Conservation (phyloP, 2,888 invertebrate species). For the Choreutis nemorana region DNA sequence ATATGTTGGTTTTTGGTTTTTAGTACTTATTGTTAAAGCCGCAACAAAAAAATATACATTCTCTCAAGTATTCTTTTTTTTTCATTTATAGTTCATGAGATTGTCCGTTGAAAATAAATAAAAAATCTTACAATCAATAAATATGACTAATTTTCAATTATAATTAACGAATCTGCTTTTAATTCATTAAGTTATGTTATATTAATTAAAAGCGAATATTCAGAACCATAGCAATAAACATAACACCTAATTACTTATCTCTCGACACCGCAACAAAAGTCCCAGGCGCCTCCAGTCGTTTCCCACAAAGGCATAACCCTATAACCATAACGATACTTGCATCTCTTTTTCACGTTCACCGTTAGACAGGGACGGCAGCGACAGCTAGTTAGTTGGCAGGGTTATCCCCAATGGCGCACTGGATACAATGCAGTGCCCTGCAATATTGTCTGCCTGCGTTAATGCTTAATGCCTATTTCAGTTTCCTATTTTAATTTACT, state of each 20-base stretch:
- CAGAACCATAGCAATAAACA: conserved; percentile 18
- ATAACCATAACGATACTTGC: conserved; percentile 8
- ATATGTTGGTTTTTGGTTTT: too few species aligned
- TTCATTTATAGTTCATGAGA: too few species aligned
- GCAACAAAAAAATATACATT: too few species aligned
- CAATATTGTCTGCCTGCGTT: conserved; percentile 38
- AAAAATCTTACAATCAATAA: too few species aligned
- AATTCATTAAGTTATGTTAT: too few species aligned
- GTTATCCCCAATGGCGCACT: conserved; percentile 31
- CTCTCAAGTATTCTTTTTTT: too few species aligned
- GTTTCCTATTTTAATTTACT: conserved; percentile 68
- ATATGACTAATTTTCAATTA: too few species aligned
- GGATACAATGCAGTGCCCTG: conserved; percentile 39
- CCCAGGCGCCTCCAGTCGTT: conserved; percentile 31
- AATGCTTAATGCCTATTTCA: conserved; percentile 58
- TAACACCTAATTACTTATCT: conserved; percentile 59
- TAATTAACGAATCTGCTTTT: too few species aligned
- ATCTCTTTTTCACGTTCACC: conserved; percentile 13
- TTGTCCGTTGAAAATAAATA: too few species aligned
- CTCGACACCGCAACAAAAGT: conserved; percentile 35
- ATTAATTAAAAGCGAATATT: conserved; percentile 1
- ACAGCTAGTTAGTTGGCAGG: conserved; percentile 42
- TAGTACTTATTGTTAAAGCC: too few species aligned
- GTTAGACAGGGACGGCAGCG: conserved; percentile 13
- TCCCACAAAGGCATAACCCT: conserved; percentile 26